These are phyloP conservation scores for Schizopygopsis malacanthus DNA, from an alignment of 2,797 vertebrate genomes.

Conservation along the genomic window DNA sequence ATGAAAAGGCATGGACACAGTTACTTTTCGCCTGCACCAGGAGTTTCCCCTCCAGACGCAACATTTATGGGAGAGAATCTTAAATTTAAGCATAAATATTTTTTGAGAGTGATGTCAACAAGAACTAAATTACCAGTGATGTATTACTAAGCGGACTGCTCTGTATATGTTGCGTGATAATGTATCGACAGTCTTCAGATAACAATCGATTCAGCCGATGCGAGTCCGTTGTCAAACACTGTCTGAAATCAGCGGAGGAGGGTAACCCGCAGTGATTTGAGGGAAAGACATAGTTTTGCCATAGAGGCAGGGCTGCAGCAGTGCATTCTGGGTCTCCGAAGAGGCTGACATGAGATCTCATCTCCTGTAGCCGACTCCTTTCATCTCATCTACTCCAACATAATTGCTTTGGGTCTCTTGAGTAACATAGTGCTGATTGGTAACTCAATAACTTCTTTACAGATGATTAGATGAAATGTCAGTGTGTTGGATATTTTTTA, in stretches of 20 bases:
- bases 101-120: background rate
- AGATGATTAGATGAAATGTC: slow-evolving; percentile 61
- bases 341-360: slow-evolving; percentile 51
- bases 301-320: background rate
- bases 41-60: too few relatives aligned
- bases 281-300: background rate
- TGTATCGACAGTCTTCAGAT: background rate
- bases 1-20: too few relatives aligned
- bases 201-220: slow-evolving; percentile 16
- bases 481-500: slow-evolving; percentile 49
- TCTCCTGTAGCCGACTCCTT: slow-evolving; percentile 50
- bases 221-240: slow-evolving; percentile 2
- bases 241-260: background rate
- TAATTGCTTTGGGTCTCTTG: slow-evolving; percentile 67
- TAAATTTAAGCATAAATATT: background rate
- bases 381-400: slow-evolving; percentile 59
- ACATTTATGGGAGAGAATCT: too few relatives aligned
- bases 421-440: slow-evolving; percentile 62
- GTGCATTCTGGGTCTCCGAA: slow-evolving; percentile 36
- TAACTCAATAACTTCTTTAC: slow-evolving; percentile 65
- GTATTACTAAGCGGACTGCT: background rate
- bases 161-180: background rate
- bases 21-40: too few relatives aligned
- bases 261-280: background rate
- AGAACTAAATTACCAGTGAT: background rate